phyloP scores from a whole-genome alignment of 1,140 invertebrate species.

The Aphaenogaster rudis region DNA sequence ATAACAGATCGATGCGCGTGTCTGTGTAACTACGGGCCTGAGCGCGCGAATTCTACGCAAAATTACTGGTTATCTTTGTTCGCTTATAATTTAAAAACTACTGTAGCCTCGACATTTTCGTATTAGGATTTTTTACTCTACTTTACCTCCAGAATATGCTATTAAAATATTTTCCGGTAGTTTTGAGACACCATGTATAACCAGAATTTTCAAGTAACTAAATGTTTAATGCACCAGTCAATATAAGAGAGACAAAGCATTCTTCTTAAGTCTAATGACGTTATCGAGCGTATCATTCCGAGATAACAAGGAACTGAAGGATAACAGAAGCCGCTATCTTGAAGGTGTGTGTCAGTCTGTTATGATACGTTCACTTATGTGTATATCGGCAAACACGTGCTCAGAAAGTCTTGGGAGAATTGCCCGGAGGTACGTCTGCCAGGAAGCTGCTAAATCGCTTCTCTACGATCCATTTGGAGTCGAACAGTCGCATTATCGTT shows the following conservation, averaged over 20 bases:
- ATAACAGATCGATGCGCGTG: too few species aligned
- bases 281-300: slow-evolving; percentile 18
- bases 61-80: too few species aligned
- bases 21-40: too few species aligned
- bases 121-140: too few species aligned
- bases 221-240: neutral
- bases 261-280: slow-evolving; percentile 8
- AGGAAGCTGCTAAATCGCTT: slow-evolving; percentile 68
- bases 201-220: neutral
- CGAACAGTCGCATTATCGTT: slow-evolving; percentile 58
- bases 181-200: too few species aligned
- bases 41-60: too few species aligned
- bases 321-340: slow-evolving; percentile 42
- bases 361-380: slow-evolving; percentile 53
- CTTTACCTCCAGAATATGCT: too few species aligned
- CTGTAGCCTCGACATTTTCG: too few species aligned
- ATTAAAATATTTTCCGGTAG: too few species aligned
- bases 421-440: slow-evolving; percentile 61
- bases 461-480: slow-evolving; percentile 66
- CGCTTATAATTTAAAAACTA: too few species aligned
- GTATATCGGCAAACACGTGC: slow-evolving; percentile 62
- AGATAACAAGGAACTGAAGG: slow-evolving; percentile 20
- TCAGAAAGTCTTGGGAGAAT: slow-evolving; percentile 44
- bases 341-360: slow-evolving; percentile 41
- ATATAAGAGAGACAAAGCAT: slow-evolving; percentile 5